Base-by-base conservation (phyloP, 1,140 invertebrate genomes). In the Homarus americanus region DNA sequence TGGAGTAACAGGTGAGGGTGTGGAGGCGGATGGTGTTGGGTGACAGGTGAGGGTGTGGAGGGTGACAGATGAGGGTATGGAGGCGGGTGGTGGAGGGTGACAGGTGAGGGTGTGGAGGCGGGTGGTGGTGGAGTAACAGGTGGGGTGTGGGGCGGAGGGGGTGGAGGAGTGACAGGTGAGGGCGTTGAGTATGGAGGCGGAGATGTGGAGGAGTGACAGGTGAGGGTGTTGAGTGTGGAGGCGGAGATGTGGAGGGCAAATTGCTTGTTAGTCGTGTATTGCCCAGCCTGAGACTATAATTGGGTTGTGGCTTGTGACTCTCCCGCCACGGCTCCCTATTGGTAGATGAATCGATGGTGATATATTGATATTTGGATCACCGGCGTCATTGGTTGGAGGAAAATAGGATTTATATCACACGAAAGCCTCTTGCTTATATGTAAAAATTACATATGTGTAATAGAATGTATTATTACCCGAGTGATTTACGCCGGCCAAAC, bases 321-420 rank as follows among this genome's bases (percentile, higher is more conserved):
- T 78, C 75, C 38, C 38, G 38, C 38, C 75, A 41, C 75, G 75
- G n/a, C n/a, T 49, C 15, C 40, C 38, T 78, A 38, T 17, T 44
- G 82, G 82, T 75, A n/a, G 34, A 83, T 63, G 82, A 83, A 83
- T 83, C 82, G 63, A 83, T 83, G 82, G 17, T 83, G 82, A 83
- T 66, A 83, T 83, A 83, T 83, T 69, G 82, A 83, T 83, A 32
- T 83, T 66, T 66, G 82, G 32, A 24, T 20, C 15, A 12, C 20
- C 53, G 53, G 17, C 82, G 20, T 69, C 82, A 34, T 34, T n/a
- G 24, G 53, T 28, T 24, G 82, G 38, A 40, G 49, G 32, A 83
- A 38, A 32, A 34, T 69, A 83, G 44, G 82, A 83, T 66, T 83
- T 66, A 69, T 58, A 83, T 40, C 79, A 34, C 82, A 83, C 82